phyloP scores from a whole-genome alignment of 2,113 vertebrate genomes.

The Siniperca chuatsi region DNA sequence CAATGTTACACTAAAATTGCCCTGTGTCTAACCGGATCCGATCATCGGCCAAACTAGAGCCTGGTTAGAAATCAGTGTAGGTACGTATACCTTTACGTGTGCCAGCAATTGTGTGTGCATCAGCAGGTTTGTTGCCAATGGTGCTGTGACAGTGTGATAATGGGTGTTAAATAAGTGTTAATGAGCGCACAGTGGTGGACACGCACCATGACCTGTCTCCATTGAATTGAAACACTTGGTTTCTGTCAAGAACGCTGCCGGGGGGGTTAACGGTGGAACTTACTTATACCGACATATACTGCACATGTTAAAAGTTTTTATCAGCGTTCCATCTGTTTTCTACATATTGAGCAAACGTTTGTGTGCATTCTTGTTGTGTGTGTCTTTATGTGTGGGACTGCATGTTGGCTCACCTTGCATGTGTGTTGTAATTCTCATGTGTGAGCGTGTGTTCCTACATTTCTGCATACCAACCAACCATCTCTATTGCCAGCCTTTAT shows the following conservation, averaged over 20 bases:
- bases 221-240: conserved; percentile 51
- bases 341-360: conserved; percentile 53
- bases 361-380: conserved; percentile 42
- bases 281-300: conserved; percentile 24
- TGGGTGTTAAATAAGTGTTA: conserved; percentile 57
- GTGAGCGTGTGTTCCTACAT: conserved; percentile 25
- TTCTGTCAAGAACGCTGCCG: conserved; percentile 35
- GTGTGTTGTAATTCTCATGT: conserved; percentile 25
- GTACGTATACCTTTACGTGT: background rate
- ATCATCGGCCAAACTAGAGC: background rate
- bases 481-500: conserved; percentile 62
- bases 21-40: conserved; percentile 5
- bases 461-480: conserved; percentile 57
- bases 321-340: conserved; percentile 68
- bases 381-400: conserved; percentile 34
- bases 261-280: conserved; percentile 8
- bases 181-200: conserved; percentile 42
- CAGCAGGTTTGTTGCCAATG: background rate
- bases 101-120: background rate
- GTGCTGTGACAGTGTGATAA: conserved; percentile 44
- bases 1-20: conserved; percentile 11
- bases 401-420: conserved; percentile 36
- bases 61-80: background rate
- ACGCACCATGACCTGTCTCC: conserved; percentile 15
- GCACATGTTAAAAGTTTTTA: conserved; percentile 66